Evolutionary conservation across 2,797 vertebrate genomes (phyloP).

Genomic region (Enteromius unitaeniatus): DNA sequence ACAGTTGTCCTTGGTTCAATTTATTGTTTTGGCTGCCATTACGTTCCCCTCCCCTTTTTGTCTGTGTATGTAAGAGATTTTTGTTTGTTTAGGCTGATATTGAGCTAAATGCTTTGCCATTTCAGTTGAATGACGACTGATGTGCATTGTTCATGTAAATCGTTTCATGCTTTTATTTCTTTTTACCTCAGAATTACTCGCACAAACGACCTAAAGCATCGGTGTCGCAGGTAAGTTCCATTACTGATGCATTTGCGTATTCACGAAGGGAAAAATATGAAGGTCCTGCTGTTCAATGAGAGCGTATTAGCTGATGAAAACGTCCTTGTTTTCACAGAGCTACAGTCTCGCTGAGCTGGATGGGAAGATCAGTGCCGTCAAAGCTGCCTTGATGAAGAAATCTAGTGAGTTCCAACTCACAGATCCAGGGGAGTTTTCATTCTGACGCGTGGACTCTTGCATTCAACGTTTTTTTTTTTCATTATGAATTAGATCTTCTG

Average conservation of each 20-base stretch:
- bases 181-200: conserved; percentile 80
- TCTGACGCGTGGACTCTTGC: conserved; percentile 62
- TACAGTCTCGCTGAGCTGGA: conserved; percentile 95
- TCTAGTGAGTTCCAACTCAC: conserved; percentile 83
- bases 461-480: not conserved
- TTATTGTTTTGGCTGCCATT: conserved; percentile 32
- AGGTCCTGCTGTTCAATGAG: not conserved
- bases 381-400: conserved; percentile 90
- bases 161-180: conserved; percentile 36
- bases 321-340: conserved; percentile 74
- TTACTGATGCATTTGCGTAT: conserved; percentile 5
- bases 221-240: conserved; percentile 81
- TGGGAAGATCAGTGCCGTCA: conserved; percentile 94
- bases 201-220: conserved; percentile 90
- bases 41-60: not conserved
- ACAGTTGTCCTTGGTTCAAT: conserved; percentile 36
- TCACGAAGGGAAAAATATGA: conserved; percentile 1
- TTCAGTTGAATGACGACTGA: not conserved
- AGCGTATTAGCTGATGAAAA: conserved; percentile 8
- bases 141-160: conserved; percentile 25
- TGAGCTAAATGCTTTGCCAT: conserved; percentile 19
- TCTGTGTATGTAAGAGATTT: not conserved
- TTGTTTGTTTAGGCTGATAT: conserved; percentile 9
- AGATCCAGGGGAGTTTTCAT: conserved; percentile 75
- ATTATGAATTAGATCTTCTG: not conserved